These are phyloP conservation scores for Nomada fabriciana DNA, from an alignment of 2,888 invertebrate species.

Conservation along the genomic window DNA sequence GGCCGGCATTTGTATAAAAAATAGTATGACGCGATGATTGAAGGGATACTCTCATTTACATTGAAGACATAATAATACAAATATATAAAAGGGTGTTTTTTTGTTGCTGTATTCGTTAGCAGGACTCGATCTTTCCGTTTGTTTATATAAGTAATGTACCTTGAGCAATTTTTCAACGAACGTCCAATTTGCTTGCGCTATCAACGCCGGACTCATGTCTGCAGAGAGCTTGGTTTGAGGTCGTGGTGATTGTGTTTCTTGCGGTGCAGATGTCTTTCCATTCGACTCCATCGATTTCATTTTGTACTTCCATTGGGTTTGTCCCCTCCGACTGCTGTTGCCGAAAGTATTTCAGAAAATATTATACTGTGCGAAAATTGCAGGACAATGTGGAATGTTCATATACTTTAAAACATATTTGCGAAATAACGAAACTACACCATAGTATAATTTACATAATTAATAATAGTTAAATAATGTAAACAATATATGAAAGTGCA, in stretches of 20 bases:
- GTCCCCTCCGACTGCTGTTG: constrained; percentile 81
- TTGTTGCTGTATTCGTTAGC: no score
- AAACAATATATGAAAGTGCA: background rate
- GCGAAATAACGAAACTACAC: background rate
- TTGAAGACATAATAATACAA: no score
- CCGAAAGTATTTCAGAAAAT: background rate
- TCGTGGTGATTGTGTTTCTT: constrained; percentile 82
- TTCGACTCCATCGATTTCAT: constrained; percentile 83
- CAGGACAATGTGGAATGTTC: background rate
- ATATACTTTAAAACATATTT: constrained; percentile 4
- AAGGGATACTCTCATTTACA: no score
- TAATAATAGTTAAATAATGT: no score
- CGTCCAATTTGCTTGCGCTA: constrained; percentile 98
- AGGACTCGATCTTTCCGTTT: background rate
- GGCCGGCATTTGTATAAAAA: no score
- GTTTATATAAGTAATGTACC: constrained; percentile 85
- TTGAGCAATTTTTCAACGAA: constrained; percentile 98
- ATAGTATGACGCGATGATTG: no score
- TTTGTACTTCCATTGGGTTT: constrained; percentile 83
- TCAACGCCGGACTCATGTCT: constrained; percentile 93
- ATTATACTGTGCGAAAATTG: background rate
- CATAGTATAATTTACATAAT: no score
- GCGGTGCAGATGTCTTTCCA: constrained; percentile 78
- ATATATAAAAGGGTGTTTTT: no score
- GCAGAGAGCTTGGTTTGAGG: constrained; percentile 86